These are phyloP conservation scores for Callipepla squamata DNA, from an alignment of 2,113 vertebrate species.

Conservation along the genomic window DNA sequence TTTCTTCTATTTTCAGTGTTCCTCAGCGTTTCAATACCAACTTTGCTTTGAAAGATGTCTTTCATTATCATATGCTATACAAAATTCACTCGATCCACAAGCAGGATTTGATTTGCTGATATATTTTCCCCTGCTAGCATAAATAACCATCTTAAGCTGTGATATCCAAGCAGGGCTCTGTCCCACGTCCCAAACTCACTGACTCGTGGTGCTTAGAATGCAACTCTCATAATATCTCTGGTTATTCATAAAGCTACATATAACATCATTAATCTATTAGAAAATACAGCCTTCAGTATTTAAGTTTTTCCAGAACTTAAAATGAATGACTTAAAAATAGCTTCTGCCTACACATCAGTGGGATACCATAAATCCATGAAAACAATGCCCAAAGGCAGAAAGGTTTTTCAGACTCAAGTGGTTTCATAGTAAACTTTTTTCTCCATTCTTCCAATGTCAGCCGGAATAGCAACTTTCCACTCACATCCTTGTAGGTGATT, in stretches of 20 bases:
- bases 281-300: not conserved
- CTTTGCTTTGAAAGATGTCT: not conserved
- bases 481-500: not conserved
- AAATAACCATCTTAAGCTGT: not conserved
- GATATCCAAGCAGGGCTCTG: not conserved
- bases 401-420: not conserved
- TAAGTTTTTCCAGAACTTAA: not conserved
- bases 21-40: not conserved
- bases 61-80: not conserved
- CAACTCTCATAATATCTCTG: not conserved
- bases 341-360: not conserved
- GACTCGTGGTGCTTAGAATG: accelerated
- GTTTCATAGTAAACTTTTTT: not conserved
- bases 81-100: not conserved
- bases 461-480: not conserved
- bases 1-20: not conserved
- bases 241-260: not conserved
- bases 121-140: not conserved
- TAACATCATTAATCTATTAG: not conserved
- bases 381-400: not conserved
- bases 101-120: not conserved
- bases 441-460: not conserved
- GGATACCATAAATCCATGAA: not conserved
- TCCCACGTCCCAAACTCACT: not conserved
- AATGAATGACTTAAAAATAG: not conserved